Conservation (phyloP, 2,888 invertebrate species). For the Campopleginae sp. region DNA sequence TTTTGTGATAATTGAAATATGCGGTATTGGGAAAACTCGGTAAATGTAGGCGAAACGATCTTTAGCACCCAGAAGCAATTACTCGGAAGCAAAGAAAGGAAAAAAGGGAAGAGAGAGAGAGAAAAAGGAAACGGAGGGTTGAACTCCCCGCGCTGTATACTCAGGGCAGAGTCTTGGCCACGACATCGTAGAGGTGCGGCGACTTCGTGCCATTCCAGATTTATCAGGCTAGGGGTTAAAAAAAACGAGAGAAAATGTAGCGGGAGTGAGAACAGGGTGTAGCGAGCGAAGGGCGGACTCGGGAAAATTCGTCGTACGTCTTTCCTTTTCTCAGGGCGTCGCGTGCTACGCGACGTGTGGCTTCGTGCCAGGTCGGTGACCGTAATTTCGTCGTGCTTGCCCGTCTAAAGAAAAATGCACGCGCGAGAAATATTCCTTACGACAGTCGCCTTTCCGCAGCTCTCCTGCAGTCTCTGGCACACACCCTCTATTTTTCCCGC, state of each 20-base stretch:
- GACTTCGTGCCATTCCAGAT: slow-evolving; percentile 57
- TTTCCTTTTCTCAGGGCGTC: slow-evolving; percentile 55
- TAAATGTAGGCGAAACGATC: slow-evolving; percentile 49
- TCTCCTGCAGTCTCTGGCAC: slow-evolving; percentile 57
- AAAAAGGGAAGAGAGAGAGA: background rate
- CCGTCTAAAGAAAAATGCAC: slow-evolving; percentile 69
- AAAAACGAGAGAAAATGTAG: slow-evolving; percentile 15
- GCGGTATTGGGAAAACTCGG: slow-evolving; percentile 38
- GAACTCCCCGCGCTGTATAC: slow-evolving; percentile 18
- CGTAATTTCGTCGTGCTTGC: slow-evolving; percentile 68
- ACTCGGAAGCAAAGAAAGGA: slow-evolving; percentile 38
- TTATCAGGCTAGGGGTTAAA: slow-evolving; percentile 34
- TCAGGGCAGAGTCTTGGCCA: slow-evolving; percentile 59
- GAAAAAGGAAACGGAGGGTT: slow-evolving; percentile 4
- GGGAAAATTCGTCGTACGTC: slow-evolving; percentile 61
- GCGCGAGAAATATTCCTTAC: slow-evolving; percentile 70
- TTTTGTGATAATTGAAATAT: slow-evolving; percentile 13
- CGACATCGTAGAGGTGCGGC: slow-evolving; percentile 41
- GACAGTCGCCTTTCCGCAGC: slow-evolving; percentile 68
- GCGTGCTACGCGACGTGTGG: slow-evolving; percentile 69
- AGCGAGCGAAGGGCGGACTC: slow-evolving; percentile 55
- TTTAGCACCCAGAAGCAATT: slow-evolving; percentile 62
- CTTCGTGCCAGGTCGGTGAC: slow-evolving; percentile 70
- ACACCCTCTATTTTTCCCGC: slow-evolving; percentile 37
- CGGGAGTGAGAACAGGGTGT: slow-evolving; percentile 30